A percentile compares a stretch with the other conserved stretches of the same genome.
phyloP scores from a whole-genome alignment of 2,113 vertebrate genomes.

The Patagioenas fasciata region DNA sequence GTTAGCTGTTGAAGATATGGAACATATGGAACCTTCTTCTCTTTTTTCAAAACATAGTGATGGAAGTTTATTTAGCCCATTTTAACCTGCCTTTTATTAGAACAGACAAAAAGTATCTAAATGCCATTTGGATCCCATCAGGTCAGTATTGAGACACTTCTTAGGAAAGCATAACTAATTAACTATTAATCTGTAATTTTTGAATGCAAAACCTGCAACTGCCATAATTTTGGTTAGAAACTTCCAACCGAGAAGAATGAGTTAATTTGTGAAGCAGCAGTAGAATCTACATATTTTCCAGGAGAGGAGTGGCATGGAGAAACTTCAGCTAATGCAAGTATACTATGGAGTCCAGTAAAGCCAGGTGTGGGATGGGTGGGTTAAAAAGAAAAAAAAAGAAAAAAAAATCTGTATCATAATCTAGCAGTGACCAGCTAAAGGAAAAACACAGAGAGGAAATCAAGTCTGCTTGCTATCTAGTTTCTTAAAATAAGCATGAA shows the following conservation, averaged over 20 bases:
- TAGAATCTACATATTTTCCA: neutral
- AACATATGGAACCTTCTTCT: neutral
- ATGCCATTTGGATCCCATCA: neutral
- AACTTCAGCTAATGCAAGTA: neutral
- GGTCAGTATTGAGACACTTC: neutral
- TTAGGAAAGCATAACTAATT: neutral
- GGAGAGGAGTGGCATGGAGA: neutral
- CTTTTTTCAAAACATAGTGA: neutral
- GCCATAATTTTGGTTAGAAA: neutral
- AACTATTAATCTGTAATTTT: neutral
- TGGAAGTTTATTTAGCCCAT: neutral
- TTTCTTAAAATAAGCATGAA: conserved; percentile 12
- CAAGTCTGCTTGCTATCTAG: neutral
- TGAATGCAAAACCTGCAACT: neutral
- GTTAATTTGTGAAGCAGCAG: neutral
- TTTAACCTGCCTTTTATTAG: neutral
- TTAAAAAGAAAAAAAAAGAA: neutral
- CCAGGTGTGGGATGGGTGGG: rapidly evolving
- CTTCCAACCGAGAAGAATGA: neutral
- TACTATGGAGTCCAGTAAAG: neutral
- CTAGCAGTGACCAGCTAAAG: neutral
- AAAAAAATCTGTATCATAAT: neutral
- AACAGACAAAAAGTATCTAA: neutral
- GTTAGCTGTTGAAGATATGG: neutral
- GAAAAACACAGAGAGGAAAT: neutral